A percentile compares a stretch with the other conserved stretches of the same genome.
phyloP scores from a whole-genome alignment of 2,888 invertebrate genomes.

The Syrista parreyssii region DNA sequence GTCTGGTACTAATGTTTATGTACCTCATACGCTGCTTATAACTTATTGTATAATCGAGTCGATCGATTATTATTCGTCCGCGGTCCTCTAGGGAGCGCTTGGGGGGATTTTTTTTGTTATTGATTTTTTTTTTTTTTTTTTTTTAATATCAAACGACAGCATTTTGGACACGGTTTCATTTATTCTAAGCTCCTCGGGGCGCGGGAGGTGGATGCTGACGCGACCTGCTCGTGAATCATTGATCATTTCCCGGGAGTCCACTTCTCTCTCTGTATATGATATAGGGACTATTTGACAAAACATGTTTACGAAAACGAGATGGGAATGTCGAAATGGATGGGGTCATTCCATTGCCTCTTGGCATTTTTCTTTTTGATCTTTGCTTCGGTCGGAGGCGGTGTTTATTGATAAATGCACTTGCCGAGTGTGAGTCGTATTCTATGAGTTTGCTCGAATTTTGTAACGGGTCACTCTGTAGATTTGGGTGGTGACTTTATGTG shows the following conservation, averaged over 20 bases:
- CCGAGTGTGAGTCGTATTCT: background rate
- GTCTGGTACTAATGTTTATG: no score
- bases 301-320: conserved; percentile 5
- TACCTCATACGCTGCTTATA: no score
- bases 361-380: background rate
- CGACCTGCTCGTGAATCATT: conserved; percentile 5
- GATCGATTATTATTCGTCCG: no score
- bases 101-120: no score
- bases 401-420: background rate
- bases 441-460: background rate
- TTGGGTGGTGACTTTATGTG: conserved; percentile 10
- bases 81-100: no score
- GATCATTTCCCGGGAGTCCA: background rate
- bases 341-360: background rate
- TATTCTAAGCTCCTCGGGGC: background rate
- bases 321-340: background rate
- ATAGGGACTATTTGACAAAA: background rate
- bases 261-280: background rate
- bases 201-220: background rate
- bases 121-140: no score
- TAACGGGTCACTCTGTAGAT: conserved; percentile 9
- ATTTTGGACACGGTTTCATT: background rate
- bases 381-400: background rate
- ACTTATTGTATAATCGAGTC: no score
- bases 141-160: no score